Evolutionary conservation across 2,113 vertebrate species (phyloP), one percentile per base, ranked within the genome.

Genomic region (Pelusios castaneus): DNA sequence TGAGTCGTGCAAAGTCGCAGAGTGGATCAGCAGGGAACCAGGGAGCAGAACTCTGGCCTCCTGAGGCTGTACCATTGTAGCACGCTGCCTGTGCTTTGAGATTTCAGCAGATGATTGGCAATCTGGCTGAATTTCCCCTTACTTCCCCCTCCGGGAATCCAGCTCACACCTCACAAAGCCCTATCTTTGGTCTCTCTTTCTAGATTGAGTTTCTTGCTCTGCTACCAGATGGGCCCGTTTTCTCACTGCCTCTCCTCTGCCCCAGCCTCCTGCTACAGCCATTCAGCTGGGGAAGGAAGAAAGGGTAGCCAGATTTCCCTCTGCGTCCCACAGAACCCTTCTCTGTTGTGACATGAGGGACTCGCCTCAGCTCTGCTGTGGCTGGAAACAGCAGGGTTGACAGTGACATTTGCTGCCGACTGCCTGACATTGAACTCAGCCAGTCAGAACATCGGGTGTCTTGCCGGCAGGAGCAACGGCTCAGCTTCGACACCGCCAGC

Each of bases 381-480:
- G 83, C 88, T 84, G 75, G 45, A 70, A 80, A 63, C 75, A 14
- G 77, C 80, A 81, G 76, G 60, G 58, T 45, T 43, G 84, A 95
- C 97, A 87, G 85, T 84, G 96, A 95, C 94, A 96, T 96, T 96
- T 93, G 95, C 97, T 94, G 96, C 94, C 43, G 49, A 92, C 92
- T 87, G 93, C 94, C 93, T 96, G 97, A 97, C 96, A 97, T 96
- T 96, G 97, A 97, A 97, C 91, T 78, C 91, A 91, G 93, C 87
- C 94, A 95, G 92, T 96, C 96, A 92, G 96, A 97, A 97, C 76
- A 58, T 85, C 84, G 94, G 95, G 95, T 89, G 95, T 95, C 96
- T 94, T 94, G 77, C 97, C 95, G 97, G 96, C 94, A 95, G 95
- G 95, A 93, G 94, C 70, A 94, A 93, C 70, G 7, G 94, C 96